Conservation (phyloP, 2,113 vertebrate genomes). For the Boleophthalmus pectinirostris region DNA sequence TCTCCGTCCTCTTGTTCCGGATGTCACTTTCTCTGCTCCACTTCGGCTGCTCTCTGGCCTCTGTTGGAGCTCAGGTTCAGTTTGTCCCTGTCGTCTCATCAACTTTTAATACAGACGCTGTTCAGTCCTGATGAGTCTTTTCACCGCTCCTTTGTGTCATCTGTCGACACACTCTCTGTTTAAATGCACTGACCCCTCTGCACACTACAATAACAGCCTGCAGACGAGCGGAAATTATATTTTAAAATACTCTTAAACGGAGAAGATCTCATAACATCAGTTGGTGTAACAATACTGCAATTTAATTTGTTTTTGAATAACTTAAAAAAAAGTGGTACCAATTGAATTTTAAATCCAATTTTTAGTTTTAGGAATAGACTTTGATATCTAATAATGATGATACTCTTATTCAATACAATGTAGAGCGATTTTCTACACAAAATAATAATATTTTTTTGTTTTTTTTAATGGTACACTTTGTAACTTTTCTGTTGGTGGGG, state of each 20-base stretch:
- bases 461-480: no score
- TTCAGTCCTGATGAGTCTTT: slow-evolving; percentile 66
- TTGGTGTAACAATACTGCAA: no score
- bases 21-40: slow-evolving; percentile 39
- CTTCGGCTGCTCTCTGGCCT: slow-evolving; percentile 12
- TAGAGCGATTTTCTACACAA: no score
- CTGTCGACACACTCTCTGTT: slow-evolving; percentile 46
- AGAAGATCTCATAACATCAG: neutral
- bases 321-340: no score
- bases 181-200: slow-evolving; percentile 21
- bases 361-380: no score
- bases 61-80: slow-evolving; percentile 51
- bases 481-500: no score
- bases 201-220: slow-evolving; percentile 11
- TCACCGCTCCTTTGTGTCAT: slow-evolving; percentile 55
- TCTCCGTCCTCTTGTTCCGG: neutral
- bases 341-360: no score
- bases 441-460: no score
- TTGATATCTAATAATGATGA: no score
- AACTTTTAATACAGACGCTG: slow-evolving; percentile 75
- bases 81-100: slow-evolving; percentile 60
- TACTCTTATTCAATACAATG: no score
- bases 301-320: no score
- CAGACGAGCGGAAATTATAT: slow-evolving; percentile 7
- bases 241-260: neutral